phyloP scores from a whole-genome alignment of 92 coral and sea anemone species.

The Heliopora coerulea region DNA sequence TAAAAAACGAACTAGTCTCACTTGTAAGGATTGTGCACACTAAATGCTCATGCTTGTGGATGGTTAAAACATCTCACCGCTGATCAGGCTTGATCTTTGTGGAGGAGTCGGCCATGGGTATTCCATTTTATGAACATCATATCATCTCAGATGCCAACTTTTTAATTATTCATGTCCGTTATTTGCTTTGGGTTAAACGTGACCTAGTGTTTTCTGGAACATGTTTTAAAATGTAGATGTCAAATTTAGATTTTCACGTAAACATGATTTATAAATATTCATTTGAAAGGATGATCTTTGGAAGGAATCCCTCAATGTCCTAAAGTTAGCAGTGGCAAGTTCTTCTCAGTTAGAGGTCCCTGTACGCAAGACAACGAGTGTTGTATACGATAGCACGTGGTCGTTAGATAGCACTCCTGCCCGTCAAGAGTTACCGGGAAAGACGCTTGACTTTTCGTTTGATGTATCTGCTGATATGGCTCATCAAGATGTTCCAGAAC shows the following conservation, averaged over 20 bases:
- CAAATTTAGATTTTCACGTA: too few species aligned
- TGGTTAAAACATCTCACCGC: too few species aligned
- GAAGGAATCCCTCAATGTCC: conserved; percentile 91
- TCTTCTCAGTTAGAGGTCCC: conserved; percentile 91
- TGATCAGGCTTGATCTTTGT: too few species aligned
- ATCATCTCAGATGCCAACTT: too few species aligned
- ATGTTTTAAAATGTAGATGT: too few species aligned
- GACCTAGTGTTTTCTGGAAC: background rate
- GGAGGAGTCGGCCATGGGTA: too few species aligned
- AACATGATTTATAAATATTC: background rate
- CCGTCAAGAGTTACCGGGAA: conserved; percentile 92
- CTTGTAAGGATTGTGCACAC: too few species aligned
- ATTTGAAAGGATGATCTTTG: conserved; percentile 77
- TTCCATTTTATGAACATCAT: too few species aligned
- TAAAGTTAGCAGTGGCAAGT: conserved; percentile 90
- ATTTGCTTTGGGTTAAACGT: background rate
- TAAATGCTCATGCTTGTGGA: too few species aligned
- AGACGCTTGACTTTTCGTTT: conserved; percentile 92
- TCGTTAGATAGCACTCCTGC: conserved; percentile 71
- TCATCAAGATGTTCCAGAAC: conserved; percentile 31
- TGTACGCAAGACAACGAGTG: conserved; percentile 76
- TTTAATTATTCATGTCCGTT: too few species aligned
- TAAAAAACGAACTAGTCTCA: too few species aligned
- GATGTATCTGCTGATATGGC: conserved; percentile 70
- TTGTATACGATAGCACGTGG: conserved; percentile 89